These are phyloP conservation scores for Synanthedon vespiformis DNA, from an alignment of 2,888 invertebrate species.

Conservation along the genomic window DNA sequence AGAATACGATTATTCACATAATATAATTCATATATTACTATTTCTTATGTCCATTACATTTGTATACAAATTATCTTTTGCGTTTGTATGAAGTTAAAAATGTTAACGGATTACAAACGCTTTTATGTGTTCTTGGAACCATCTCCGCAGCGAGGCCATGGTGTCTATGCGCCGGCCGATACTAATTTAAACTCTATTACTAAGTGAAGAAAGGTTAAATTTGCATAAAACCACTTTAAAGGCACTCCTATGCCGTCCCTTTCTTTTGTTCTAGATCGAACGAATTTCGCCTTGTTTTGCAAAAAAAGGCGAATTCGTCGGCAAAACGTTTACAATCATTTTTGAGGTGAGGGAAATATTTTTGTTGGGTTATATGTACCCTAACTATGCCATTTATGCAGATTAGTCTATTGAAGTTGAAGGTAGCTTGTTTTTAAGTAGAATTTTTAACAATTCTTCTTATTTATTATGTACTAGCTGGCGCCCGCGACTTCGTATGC, in stretches of 20 bases:
- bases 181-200: not conserved
- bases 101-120: conserved; percentile 28
- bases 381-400: not conserved
- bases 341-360: not conserved
- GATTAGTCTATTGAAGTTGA: not conserved
- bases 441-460: not conserved
- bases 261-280: conserved; percentile 37
- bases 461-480: not conserved
- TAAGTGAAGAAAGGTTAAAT: not conserved
- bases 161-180: not conserved
- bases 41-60: not conserved
- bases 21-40: no score
- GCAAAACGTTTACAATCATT: not conserved
- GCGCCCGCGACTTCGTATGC: no score
- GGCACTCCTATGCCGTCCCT: conserved; percentile 1
- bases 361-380: not conserved
- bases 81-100: conserved; percentile 25
- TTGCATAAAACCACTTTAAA: not conserved
- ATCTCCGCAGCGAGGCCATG: conserved; percentile 2
- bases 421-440: not conserved
- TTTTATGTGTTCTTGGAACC: conserved; percentile 31
- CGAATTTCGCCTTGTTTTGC: conserved; percentile 26
- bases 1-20: no score
- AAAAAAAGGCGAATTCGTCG: not conserved
- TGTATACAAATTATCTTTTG: not conserved